Conservation (phyloP, 2,113 vertebrate genomes). For the Taxidea taxus region DNA sequence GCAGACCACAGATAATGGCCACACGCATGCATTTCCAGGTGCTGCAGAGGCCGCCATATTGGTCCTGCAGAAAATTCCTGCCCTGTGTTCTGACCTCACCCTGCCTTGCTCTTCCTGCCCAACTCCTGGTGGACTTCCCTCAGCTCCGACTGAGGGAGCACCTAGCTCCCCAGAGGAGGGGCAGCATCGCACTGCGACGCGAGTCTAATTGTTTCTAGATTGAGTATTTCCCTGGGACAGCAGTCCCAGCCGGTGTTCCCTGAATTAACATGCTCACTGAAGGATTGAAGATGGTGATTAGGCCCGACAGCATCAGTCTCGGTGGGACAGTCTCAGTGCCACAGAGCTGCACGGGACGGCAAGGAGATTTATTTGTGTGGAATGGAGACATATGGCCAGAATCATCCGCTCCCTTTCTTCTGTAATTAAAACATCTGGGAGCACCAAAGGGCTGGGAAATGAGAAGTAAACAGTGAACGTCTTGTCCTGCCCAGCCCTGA, state of each 20-base stretch:
- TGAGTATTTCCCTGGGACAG: constrained; percentile 94
- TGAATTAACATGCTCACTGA: constrained; percentile 94
- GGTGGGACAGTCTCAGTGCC: constrained; percentile 84
- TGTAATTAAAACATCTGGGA: constrained; percentile 99
- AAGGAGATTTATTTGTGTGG: constrained; percentile 86
- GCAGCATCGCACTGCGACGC: constrained; percentile 59
- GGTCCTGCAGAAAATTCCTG: not conserved
- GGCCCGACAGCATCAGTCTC: constrained; percentile 91
- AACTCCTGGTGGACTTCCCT: not conserved
- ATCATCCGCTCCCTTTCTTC: constrained; percentile 94
- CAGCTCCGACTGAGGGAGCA: not conserved
- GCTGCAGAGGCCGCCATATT: not conserved
- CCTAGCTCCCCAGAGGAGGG: constrained; percentile 76
- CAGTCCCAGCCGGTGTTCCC: constrained; percentile 87
- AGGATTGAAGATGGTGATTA: constrained; percentile 94
- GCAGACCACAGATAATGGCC: not conserved
- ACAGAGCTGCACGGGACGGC: constrained; percentile 81
- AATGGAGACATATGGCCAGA: constrained; percentile 95
- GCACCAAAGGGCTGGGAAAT: constrained; percentile 77
- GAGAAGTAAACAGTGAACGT: constrained; percentile 55
- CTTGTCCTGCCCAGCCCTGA: constrained; percentile 63
- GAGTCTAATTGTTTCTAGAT: constrained; percentile 94
- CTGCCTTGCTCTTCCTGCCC: not conserved
- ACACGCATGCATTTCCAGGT: not conserved
- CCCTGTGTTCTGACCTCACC: not conserved